Percentiles rank a stretch among this genome's conserved stretches.
These are phyloP conservation scores for Falco peregrinus DNA, from an alignment of 2,797 vertebrate species.

Conservation along the genomic window DNA sequence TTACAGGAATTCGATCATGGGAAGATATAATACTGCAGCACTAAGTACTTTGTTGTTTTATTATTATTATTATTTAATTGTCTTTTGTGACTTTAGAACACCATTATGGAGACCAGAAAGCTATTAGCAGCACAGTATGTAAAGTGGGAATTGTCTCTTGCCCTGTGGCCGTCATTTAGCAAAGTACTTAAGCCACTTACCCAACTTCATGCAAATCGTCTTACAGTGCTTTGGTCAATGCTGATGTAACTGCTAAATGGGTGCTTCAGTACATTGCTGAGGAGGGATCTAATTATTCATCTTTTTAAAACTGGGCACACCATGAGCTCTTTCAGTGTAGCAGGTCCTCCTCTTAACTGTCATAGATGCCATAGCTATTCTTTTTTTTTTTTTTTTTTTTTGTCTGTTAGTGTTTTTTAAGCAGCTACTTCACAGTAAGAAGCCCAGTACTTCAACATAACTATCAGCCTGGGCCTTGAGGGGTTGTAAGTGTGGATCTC, in stretches of 20 bases:
- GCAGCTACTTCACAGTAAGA: not conserved
- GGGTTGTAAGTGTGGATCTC: not conserved
- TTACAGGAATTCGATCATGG: constrained; percentile 38
- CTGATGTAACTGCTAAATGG: not conserved
- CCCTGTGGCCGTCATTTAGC: not conserved
- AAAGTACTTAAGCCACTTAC: constrained; percentile 26
- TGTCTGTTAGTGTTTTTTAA: not conserved
- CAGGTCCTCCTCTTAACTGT: not conserved
- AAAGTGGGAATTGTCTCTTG: constrained; percentile 34
- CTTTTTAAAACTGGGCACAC: not conserved
- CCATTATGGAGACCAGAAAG: constrained; percentile 45
- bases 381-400: not conserved
- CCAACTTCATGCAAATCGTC: not conserved
- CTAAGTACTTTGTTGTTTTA: constrained; percentile 16
- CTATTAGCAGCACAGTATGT: constrained; percentile 35
- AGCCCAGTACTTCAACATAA: not conserved
- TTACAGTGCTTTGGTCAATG: not conserved
- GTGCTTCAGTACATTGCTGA: not conserved
- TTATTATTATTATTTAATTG: constrained; percentile 15
- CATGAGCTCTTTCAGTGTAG: not conserved
- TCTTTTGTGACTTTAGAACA: constrained; percentile 13
- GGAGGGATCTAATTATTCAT: not conserved
- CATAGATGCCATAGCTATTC: not conserved
- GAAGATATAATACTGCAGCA: not conserved
- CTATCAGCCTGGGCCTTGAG: not conserved